Conservation (phyloP, 2,797 vertebrate genomes). For the Pelodytes ibericus region DNA sequence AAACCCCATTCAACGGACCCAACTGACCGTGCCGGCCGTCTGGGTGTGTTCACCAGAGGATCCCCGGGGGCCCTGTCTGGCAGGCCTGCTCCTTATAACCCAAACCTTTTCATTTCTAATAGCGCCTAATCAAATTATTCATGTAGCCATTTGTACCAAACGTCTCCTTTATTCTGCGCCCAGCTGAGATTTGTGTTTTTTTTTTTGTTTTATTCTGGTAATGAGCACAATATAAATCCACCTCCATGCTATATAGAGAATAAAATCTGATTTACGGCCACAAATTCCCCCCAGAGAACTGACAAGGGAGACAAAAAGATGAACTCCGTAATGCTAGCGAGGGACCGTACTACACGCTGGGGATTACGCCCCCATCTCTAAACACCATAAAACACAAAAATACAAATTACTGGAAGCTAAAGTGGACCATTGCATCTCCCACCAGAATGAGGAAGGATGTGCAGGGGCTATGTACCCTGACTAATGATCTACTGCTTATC, state of each 20-base stretch:
- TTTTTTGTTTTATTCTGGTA: not conserved
- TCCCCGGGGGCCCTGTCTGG: constrained; percentile 9
- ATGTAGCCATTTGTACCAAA: constrained; percentile 34
- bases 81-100: not conserved
- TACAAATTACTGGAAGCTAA: too few species aligned
- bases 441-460: too few species aligned
- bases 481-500: too few species aligned
- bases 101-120: constrained; percentile 26
- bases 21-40: not conserved
- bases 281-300: not conserved
- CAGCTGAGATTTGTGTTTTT: constrained; percentile 36
- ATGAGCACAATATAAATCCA: constrained; percentile 12
- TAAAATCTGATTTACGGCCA: constrained; percentile 17
- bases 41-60: not conserved
- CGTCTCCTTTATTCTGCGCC: constrained; percentile 5
- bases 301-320: constrained; percentile 8
- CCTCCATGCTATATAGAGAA: not conserved
- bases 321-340: not conserved
- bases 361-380: not conserved
- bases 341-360: not conserved
- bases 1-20: not conserved
- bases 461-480: too few species aligned
- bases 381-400: too few species aligned
- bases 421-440: too few species aligned
- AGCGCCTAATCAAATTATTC: constrained; percentile 34